Base-by-base conservation (phyloP, 2,797 vertebrate genomes). In the Pygocentrus nattereri region DNA sequence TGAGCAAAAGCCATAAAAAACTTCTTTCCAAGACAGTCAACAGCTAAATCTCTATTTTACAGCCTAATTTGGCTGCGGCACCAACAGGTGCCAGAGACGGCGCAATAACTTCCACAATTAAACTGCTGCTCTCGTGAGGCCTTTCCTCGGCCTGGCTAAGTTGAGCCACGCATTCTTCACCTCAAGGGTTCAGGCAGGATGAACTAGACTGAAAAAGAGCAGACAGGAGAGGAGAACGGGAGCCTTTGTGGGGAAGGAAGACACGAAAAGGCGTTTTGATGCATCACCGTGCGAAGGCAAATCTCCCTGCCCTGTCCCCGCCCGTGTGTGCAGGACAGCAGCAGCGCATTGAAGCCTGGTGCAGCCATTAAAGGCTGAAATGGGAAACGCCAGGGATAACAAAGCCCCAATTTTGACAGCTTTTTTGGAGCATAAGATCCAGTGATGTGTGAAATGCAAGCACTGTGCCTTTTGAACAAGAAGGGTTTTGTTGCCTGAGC, bases 341-440 rank as follows among this genome's bases (percentile, higher is more conserved):
- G 86, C 86, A 85, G 82, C 25, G 80, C 78, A 81, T 82, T 85
- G 87, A 87, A 84, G 85, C 81, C 69, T 82, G 72, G 52, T 81
- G 71, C 74, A 79, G 78, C 86, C 81, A 88, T 87, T 88, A 88
- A 87, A 88, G 65, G 81, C 69, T 84, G 82, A 87, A 88, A 87
- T 84, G 75, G 85, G 82, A 84, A 89, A 84, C 67, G 74, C 80
- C 79, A 88, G 79, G 74, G 79, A 85, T 83, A 89, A 90, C 88
- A 91, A 91, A 90, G 87, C 59, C 68, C 82, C 79, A 79, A 86
- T 89, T 90, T 89, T 88, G 83, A 90, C 85, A 89, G 85, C 90
- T 89, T 91, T 89, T 90, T 87, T 88, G 87, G 88, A 89, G 90
- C 88, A 88, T 90, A 82, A 87, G 84, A 84, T 89, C 84, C 87